These are phyloP conservation scores for Enteromius fasciolatus DNA, from an alignment of 2,797 vertebrate genomes.

Conservation along the genomic window DNA sequence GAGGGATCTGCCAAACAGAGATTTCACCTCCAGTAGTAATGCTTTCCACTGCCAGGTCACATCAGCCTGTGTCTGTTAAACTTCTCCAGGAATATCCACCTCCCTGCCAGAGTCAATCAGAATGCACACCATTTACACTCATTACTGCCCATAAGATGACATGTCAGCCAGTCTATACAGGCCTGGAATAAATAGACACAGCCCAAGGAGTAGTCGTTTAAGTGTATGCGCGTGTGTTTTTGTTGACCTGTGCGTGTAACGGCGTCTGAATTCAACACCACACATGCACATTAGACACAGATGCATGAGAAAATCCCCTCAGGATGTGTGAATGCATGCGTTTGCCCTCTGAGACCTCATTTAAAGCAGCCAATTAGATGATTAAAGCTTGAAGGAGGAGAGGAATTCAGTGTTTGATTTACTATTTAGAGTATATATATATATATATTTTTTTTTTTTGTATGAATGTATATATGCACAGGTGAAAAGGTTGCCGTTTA, in stretches of 20 bases:
- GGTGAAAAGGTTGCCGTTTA: slow-evolving; percentile 8
- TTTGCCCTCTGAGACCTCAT: slow-evolving; percentile 23
- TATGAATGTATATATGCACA: neutral
- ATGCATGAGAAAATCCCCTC: neutral
- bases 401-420: neutral
- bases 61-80: slow-evolving; percentile 35
- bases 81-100: slow-evolving; percentile 37
- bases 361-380: neutral
- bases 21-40: slow-evolving; percentile 47
- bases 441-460: neutral
- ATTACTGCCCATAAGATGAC: slow-evolving; percentile 43
- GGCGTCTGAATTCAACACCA: slow-evolving; percentile 56
- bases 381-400: neutral
- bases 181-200: slow-evolving; percentile 44
- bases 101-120: slow-evolving; percentile 51
- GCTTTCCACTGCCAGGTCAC: slow-evolving; percentile 49
- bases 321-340: neutral
- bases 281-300: neutral
- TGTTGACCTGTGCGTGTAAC: slow-evolving; percentile 21
- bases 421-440: neutral
- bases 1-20: slow-evolving; percentile 48
- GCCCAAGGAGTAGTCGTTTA: slow-evolving; percentile 7
- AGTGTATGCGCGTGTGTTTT: slow-evolving; percentile 8
- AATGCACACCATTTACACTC: slow-evolving; percentile 46
- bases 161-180: slow-evolving; percentile 33